Percentiles rank a stretch among this genome's conserved stretches.
phyloP scores from a whole-genome alignment of 2,888 invertebrate species.

The Andrena chrysosceles region DNA sequence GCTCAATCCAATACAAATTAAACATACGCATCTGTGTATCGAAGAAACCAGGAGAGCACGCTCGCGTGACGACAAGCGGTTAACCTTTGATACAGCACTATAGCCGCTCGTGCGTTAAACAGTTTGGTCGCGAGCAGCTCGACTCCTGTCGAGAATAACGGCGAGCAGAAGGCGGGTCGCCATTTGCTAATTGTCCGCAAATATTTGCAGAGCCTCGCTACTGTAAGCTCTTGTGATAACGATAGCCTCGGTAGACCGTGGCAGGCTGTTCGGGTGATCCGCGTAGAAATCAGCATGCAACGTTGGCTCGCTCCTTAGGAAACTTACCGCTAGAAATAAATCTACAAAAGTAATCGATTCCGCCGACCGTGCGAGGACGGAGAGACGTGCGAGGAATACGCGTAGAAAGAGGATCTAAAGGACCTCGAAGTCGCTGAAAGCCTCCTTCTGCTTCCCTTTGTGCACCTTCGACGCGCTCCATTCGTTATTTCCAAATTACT shows the following conservation, averaged over 20 bases:
- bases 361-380: slow-evolving; percentile 63
- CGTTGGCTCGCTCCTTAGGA: slow-evolving; percentile 28
- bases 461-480: slow-evolving; percentile 18
- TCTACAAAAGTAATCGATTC: slow-evolving; percentile 60
- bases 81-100: slow-evolving; percentile 19
- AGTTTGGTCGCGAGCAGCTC: slow-evolving; percentile 20
- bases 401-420: slow-evolving; percentile 53
- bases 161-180: not conserved
- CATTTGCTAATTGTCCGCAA: not conserved
- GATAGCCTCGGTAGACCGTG: slow-evolving; percentile 56
- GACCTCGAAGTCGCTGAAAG: slow-evolving; percentile 2
- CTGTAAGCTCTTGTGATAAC: slow-evolving; percentile 17
- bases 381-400: slow-evolving; percentile 56
- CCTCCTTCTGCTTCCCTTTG: slow-evolving; percentile 9
- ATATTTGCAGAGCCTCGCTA: not conserved
- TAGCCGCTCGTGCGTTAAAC: not conserved
- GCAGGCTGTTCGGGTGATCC: slow-evolving; percentile 50
- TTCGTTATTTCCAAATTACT: not conserved
- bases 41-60: not conserved
- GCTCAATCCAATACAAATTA: not conserved
- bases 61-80: slow-evolving; percentile 32
- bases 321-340: slow-evolving; percentile 61
- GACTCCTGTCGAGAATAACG: slow-evolving; percentile 1
- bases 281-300: slow-evolving; percentile 50
- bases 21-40: not conserved